A percentile compares a stretch with the other conserved stretches of the same genome.
Conservation (phyloP, 2,113 vertebrate species). For the Hemiscyllium ocellatum region DNA sequence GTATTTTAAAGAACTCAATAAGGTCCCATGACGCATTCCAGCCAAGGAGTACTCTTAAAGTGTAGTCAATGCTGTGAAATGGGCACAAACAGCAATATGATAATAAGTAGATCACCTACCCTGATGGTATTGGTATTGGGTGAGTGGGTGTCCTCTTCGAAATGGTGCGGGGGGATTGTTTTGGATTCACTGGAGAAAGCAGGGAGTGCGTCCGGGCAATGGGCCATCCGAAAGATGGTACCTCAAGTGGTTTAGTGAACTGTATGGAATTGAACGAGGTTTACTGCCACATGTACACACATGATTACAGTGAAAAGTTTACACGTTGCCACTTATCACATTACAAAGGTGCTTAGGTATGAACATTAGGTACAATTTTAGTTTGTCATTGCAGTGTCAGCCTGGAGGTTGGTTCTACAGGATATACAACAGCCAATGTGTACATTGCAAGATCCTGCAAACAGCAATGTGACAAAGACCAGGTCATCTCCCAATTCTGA, state of each 20-base stretch:
- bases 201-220: too few species aligned
- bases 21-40: background rate
- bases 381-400: background rate
- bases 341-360: too few species aligned
- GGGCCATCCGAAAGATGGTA: background rate
- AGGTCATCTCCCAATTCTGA: background rate
- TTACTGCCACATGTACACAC: too few species aligned
- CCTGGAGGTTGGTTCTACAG: background rate
- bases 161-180: background rate
- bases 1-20: background rate
- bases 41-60: background rate
- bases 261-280: too few species aligned
- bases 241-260: background rate
- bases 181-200: background rate
- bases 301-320: too few species aligned
- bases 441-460: background rate
- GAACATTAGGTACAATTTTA: background rate
- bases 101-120: background rate
- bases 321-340: too few species aligned
- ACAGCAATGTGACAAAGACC: background rate
- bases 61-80: background rate
- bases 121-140: background rate
- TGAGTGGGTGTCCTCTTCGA: background rate
- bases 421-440: background rate
- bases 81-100: background rate